Base-by-base conservation (phyloP, 2,888 invertebrate species). In the Charanyca ferruginea region DNA sequence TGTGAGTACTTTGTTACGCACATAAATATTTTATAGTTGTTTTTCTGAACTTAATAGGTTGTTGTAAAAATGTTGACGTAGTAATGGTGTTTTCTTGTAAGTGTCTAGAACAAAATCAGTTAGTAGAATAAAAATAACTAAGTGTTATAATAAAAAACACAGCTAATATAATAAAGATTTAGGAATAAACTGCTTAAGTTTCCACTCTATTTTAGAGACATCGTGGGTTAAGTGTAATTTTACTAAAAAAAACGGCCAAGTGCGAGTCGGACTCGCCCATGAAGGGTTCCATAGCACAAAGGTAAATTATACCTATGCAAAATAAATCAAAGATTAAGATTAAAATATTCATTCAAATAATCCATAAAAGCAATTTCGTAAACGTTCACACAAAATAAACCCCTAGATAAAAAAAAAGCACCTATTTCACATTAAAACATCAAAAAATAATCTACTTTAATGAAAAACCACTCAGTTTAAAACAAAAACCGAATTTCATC, bases 1-100 rank as follows among this genome's bases (percentile, higher is more conserved):
- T 44, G 11, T 11, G 28, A 51, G 44, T 67, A 63, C 61, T 76
- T 65, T 54, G 62, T 54, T 53, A 38, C 23, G 57, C 32, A 49
- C 49, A 57, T 72, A 60, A 66, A 60, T 54, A 64, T 68, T 68
- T 78, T 80, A 78, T 58, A 44, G 77, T 65, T 80, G 77, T 77
- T 78, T 80, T 68, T 71, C 65, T 66, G 38, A 8, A 47, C 25
- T 55, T 68, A 66, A 63, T 63, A 71, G 68, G 32, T 52, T 68
- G 63, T 77, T 72, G 64, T 73, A 71, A 70, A 81, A 74, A 23
- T 70, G 64, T 70, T 59, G 63, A 70, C 61, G 52, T 61, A 78
- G 66, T 73, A 65, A 77, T 62, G 60, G 20, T 45, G 32, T 47
- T 73, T 70, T 53, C 62, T 74, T 64, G 47, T 64, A 54, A 52